Conservation (phyloP, 2,797 vertebrate species). For the Garrulus glandarius region DNA sequence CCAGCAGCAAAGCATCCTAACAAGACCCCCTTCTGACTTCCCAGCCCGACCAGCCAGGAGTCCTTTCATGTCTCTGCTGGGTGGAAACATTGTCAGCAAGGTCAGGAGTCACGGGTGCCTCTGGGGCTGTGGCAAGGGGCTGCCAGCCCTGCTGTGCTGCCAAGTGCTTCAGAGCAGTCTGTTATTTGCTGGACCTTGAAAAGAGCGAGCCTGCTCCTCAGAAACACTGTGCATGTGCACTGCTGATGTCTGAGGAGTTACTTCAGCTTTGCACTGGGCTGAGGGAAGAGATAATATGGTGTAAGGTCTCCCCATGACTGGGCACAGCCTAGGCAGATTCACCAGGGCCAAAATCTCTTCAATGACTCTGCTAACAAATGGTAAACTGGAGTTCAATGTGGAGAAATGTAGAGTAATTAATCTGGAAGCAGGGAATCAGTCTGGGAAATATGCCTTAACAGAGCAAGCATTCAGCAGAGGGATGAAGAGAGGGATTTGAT, state of each 20-base stretch:
- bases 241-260: neutral
- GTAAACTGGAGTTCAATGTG: neutral
- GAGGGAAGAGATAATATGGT: neutral
- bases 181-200: neutral
- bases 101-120: neutral
- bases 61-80: neutral
- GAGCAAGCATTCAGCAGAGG: neutral
- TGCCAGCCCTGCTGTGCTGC: neutral
- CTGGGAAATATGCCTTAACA: neutral
- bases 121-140: neutral
- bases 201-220: neutral
- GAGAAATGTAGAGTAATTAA: neutral
- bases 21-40: neutral
- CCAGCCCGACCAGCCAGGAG: neutral
- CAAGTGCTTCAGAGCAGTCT: neutral
- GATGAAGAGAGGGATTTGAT: neutral
- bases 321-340: neutral
- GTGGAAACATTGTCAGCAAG: neutral
- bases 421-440: neutral
- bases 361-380: neutral
- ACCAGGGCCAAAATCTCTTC: neutral
- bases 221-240: neutral
- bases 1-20: neutral
- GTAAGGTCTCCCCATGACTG: neutral
- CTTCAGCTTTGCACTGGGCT: neutral